Percentiles rank a stretch among this genome's conserved stretches.
These are phyloP conservation scores for Boloria euphrosyne DNA, from an alignment of 2,888 invertebrate genomes.

Conservation along the genomic window DNA sequence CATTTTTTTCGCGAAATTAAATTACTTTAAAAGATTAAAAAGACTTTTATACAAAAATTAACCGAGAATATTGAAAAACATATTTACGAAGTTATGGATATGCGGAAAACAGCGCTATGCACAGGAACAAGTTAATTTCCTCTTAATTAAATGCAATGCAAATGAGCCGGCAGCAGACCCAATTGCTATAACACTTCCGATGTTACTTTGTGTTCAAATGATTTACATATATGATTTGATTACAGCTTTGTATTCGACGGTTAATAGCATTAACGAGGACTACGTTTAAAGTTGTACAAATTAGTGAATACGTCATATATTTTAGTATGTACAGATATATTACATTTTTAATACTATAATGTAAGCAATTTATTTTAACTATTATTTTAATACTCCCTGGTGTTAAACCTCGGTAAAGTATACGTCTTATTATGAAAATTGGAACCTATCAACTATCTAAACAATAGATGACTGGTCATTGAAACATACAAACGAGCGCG, in stretches of 20 bases:
- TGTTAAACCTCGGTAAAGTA: too few relatives aligned
- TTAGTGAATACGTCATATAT: too few relatives aligned
- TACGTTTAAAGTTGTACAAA: too few relatives aligned
- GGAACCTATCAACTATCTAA: too few relatives aligned
- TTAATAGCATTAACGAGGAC: neutral
- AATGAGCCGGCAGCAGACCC: conserved; percentile 26
- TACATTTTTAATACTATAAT: too few relatives aligned
- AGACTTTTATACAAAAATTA: neutral
- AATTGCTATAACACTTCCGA: conserved; percentile 30
- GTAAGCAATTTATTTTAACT: too few relatives aligned
- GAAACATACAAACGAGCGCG: too few relatives aligned
- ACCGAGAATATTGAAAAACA: conserved; percentile 5
- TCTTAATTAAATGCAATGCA: conserved; percentile 32
- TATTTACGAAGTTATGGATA: conserved; percentile 23
- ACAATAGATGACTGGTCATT: too few relatives aligned
- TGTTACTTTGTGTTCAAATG: conserved; percentile 19
- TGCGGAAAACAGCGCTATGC: conserved; percentile 19
- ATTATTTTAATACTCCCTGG: too few relatives aligned
- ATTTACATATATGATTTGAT: conserved; percentile 25
- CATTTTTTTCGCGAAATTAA: too few relatives aligned
- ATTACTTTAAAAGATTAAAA: neutral
- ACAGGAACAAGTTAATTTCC: conserved; percentile 29
- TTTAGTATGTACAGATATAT: too few relatives aligned
- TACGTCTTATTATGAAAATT: too few relatives aligned
- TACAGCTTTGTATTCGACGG: neutral